phyloP scores from a whole-genome alignment of 2,888 invertebrate genomes.

The Eulithis prunata region DNA sequence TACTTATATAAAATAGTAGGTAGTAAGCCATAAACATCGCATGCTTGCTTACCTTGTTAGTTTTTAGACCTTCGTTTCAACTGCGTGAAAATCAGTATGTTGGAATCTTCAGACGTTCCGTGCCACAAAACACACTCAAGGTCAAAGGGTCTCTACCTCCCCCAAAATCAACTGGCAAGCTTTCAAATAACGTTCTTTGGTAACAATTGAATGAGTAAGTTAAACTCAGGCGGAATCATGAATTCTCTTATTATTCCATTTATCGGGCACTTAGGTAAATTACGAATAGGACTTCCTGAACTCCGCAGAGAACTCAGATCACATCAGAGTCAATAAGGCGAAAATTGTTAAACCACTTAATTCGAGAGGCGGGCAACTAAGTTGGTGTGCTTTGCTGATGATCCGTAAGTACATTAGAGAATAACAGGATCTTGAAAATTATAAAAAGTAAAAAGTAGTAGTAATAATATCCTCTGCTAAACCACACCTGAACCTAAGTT shows the following conservation, averaged over 20 bases:
- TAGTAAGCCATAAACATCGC: no score
- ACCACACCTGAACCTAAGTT: not conserved
- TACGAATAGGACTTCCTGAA: slow-evolving; percentile 31
- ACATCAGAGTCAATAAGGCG: slow-evolving; percentile 28
- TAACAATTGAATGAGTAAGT: slow-evolving; percentile 3
- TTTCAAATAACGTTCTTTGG: slow-evolving; percentile 1
- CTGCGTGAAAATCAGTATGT: not conserved
- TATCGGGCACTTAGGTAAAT: slow-evolving; percentile 28
- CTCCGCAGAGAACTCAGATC: slow-evolving; percentile 26
- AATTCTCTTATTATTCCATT: slow-evolving; percentile 26
- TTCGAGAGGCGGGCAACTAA: not conserved
- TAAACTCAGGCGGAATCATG: slow-evolving; percentile 4
- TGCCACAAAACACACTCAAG: not conserved
- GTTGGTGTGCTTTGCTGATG: not conserved
- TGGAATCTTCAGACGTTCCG: not conserved
- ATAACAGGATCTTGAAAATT: not conserved
- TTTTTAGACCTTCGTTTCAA: not conserved
- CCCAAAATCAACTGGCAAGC: not conserved
- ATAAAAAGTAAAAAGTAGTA: no score
- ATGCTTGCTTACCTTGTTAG: no score
- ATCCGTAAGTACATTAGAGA: not conserved
- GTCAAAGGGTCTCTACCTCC: not conserved
- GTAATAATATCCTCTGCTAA: no score
- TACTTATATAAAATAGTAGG: no score
- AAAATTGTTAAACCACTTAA: not conserved